These are phyloP conservation scores for Bursaphelenchus mucronatus DNA, from an alignment of 1,140 invertebrate species.

Conservation along the genomic window DNA sequence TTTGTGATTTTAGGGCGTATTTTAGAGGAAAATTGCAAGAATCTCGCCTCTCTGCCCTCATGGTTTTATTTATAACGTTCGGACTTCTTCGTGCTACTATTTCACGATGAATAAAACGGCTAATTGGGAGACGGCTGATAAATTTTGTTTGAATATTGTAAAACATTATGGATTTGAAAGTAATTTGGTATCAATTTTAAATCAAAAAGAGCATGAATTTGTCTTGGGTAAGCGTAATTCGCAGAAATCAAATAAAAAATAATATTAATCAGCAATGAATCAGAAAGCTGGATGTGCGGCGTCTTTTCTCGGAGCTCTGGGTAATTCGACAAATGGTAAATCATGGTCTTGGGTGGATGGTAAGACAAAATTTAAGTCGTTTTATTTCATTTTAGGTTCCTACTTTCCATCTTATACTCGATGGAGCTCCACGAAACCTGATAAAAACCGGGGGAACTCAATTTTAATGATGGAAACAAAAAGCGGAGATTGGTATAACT, in stretches of 20 bases:
- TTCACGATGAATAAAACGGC: too few relatives aligned
- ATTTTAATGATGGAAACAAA: slow-evolving; percentile 38
- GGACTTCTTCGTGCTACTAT: too few relatives aligned
- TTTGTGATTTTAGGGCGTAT: too few relatives aligned
- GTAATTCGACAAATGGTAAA: slow-evolving; percentile 36
- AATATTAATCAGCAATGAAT: slow-evolving; percentile 34
- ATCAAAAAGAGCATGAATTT: slow-evolving; percentile 40
- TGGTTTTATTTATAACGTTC: neutral
- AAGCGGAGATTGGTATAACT: too few relatives aligned
- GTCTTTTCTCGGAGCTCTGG: slow-evolving; percentile 44
- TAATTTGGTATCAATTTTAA: slow-evolving; percentile 35
- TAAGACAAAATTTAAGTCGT: slow-evolving; percentile 4
- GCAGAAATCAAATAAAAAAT: slow-evolving; percentile 6
- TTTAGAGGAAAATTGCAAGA: neutral
- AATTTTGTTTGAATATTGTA: too few relatives aligned
- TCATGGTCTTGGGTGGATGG: slow-evolving; percentile 52
- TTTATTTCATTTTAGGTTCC: slow-evolving; percentile 8
- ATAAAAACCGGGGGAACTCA: slow-evolving; percentile 31
- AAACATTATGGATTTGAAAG: slow-evolving; percentile 32
- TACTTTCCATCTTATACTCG: slow-evolving; percentile 17
- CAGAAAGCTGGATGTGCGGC: slow-evolving; percentile 23
- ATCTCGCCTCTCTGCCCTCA: neutral
- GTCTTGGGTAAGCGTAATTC: slow-evolving; percentile 29
- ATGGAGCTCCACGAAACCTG: slow-evolving; percentile 14
- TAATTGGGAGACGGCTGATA: too few relatives aligned